Conservation (phyloP, 2,888 invertebrate species). For the Rhagonycha fulva region DNA sequence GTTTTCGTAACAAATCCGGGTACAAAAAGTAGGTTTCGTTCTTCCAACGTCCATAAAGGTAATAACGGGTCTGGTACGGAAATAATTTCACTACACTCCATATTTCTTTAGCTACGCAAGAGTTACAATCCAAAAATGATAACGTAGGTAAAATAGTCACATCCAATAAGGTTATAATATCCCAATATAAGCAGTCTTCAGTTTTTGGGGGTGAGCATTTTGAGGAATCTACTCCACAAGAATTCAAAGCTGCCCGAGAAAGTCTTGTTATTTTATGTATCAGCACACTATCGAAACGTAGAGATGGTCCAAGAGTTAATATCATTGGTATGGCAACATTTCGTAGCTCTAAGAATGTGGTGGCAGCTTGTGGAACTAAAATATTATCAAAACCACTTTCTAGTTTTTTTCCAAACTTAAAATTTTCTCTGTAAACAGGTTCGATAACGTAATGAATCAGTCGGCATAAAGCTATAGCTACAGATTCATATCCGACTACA, state of each 20-base stretch:
- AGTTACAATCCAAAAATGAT: conserved; percentile 91
- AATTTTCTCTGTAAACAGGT: conserved; percentile 79
- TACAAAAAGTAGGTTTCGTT: conserved; percentile 84
- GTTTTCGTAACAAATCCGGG: conserved; percentile 80
- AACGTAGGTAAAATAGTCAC: conserved; percentile 88
- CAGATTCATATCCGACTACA: conserved; percentile 76
- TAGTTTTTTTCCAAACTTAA: conserved; percentile 73
- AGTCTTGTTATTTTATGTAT: conserved; percentile 82
- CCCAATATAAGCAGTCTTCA: conserved; percentile 72
- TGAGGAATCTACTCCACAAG: conserved; percentile 44
- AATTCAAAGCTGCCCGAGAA: conserved; percentile 49
- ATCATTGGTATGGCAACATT: conserved; percentile 84
- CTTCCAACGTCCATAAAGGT: conserved; percentile 96
- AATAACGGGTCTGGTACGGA: conserved; percentile 82
- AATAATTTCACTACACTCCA: conserved; percentile 87
- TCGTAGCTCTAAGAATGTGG: conserved; percentile 72
- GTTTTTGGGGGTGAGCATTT: conserved; percentile 40
- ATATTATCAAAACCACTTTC: conserved; percentile 64
- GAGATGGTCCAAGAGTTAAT: conserved; percentile 81
- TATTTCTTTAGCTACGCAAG: conserved; percentile 94
- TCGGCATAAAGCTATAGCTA: conserved; percentile 76
- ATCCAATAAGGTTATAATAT: conserved; percentile 84
- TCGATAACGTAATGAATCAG: conserved; percentile 85
- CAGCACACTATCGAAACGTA: conserved; percentile 85
- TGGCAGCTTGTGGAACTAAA: conserved; percentile 70